A percentile compares a stretch with the other conserved stretches of the same genome.
These are phyloP conservation scores for Papilio glaucus DNA, from an alignment of 1,140 invertebrate species.

Conservation along the genomic window DNA sequence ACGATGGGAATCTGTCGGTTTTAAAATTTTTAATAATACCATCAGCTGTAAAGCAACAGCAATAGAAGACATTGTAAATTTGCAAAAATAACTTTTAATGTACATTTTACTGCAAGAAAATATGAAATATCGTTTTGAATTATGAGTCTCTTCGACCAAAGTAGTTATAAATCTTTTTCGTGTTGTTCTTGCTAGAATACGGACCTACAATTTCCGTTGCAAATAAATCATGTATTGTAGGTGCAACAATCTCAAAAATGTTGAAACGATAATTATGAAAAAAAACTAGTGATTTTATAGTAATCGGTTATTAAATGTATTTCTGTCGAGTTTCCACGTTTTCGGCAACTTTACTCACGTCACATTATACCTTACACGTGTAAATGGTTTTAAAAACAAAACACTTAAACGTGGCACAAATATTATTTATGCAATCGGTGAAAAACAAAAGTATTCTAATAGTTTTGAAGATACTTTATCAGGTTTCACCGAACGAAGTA, in stretches of 20 bases:
- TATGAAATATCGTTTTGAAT: slow-evolving; percentile 21
- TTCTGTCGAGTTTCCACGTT: too few relatives aligned
- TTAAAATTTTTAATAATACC: too few relatives aligned
- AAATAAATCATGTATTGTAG: neutral
- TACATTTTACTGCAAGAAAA: slow-evolving; percentile 13
- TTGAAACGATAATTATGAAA: too few relatives aligned
- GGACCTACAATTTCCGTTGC: neutral
- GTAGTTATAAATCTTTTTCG: slow-evolving; percentile 19
- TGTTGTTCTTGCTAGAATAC: neutral
- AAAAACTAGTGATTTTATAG: too few relatives aligned
- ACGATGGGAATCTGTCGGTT: neutral
- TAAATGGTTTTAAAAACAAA: too few relatives aligned
- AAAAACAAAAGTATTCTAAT: neutral
- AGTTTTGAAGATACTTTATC: too few relatives aligned
- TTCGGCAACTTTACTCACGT: too few relatives aligned
- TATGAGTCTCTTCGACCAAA: slow-evolving; percentile 13
- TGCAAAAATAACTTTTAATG: neutral
- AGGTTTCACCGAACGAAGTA: neutral
- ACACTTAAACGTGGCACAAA: neutral
- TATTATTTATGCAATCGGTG: too few relatives aligned
- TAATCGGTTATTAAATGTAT: too few relatives aligned
- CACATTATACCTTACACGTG: too few relatives aligned
- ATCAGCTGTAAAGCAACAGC: neutral
- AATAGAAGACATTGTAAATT: neutral
- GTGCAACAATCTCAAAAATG: neutral